Evolutionary conservation across 2,888 invertebrate genomes (phyloP).

Genomic region (Eupithecia insigniata): DNA sequence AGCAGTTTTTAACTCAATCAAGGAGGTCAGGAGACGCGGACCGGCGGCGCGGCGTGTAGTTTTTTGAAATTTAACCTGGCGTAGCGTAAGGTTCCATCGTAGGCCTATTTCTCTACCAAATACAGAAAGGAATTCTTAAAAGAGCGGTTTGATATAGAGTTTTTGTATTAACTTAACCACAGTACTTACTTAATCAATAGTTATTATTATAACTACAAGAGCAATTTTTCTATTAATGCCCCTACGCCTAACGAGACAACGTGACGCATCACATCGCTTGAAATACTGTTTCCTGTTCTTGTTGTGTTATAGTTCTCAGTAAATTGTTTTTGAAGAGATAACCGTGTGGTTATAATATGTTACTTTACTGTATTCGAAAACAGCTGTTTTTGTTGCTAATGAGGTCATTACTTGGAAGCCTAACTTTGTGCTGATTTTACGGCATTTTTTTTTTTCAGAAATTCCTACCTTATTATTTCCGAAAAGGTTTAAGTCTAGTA

Average conservation of each 20-base stretch:
- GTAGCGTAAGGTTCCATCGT: neutral
- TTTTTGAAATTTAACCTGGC: neutral
- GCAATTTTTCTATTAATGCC: conserved; percentile 29
- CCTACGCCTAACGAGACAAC: conserved; percentile 6
- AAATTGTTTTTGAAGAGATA: neutral
- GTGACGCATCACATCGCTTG: conserved; percentile 29
- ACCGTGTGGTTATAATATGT: neutral
- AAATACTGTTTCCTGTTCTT: conserved; percentile 37
- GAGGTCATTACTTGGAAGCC: neutral
- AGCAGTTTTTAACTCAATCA: neutral
- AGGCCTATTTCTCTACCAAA: neutral
- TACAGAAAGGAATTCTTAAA: neutral
- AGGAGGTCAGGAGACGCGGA: too few relatives aligned
- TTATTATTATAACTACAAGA: neutral
- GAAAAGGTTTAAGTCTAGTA: neutral
- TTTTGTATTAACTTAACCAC: neutral
- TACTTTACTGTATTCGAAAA: too few relatives aligned
- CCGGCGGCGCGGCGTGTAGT: too few relatives aligned
- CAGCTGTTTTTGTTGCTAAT: neutral
- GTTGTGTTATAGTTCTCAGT: neutral
- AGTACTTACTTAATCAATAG: neutral
- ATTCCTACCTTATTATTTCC: too few relatives aligned
- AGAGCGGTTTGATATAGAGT: neutral
- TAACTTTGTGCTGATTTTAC: neutral
- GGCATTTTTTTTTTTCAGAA: neutral